Evolutionary conservation across 2,888 invertebrate genomes (phyloP), one percentile per base, ranked within the genome.

Genomic region (Philaethria dido): DNA sequence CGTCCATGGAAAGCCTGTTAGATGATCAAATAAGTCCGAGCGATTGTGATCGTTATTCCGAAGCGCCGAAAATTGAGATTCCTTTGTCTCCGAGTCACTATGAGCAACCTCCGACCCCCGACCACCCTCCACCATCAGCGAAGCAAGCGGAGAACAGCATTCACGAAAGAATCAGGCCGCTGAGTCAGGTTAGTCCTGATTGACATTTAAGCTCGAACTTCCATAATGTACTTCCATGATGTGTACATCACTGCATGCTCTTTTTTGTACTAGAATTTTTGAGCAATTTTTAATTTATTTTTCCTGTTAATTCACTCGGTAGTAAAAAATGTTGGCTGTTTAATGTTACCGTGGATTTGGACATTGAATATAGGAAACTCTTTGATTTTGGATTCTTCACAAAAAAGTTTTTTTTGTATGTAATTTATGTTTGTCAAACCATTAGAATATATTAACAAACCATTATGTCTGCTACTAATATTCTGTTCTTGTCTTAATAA

Each of bases 61-160:
- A 88, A 14, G 87, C 87, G 50, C 80, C 83, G 72, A 93, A 89
- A 83, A 78, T 88, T 25, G 85, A 93, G 75, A 83, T 94, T 77
- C 98, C 98, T 0, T 91, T 97, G 76, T 98, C 97, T 75, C 98
- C 98, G 20, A 97, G 97, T 57, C 97, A 97, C 82, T 98, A 98
- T 79, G 94, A 95, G 62, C 98, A 98, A 87, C 98, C 98, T 13
- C 97, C 98, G 11, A 98, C 98, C 13, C 98, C 98, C 0, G 98
- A 98, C 77, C 98, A 98, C 89, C 98, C 98, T 3, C 98, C 98
- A 1, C 98, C 98, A 0, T 96, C 97, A 11, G 97, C 98, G 3
- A 94, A 95, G 78, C 97, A 98, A 76, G 98, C 98, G 0, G 97
- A 97, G 87, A 95, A 95, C 86, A 96, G 96, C 79, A 98, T 98